Evolutionary conservation across 2,113 vertebrate species (phyloP).

Genomic region (Cheirogaleus medius): DNA sequence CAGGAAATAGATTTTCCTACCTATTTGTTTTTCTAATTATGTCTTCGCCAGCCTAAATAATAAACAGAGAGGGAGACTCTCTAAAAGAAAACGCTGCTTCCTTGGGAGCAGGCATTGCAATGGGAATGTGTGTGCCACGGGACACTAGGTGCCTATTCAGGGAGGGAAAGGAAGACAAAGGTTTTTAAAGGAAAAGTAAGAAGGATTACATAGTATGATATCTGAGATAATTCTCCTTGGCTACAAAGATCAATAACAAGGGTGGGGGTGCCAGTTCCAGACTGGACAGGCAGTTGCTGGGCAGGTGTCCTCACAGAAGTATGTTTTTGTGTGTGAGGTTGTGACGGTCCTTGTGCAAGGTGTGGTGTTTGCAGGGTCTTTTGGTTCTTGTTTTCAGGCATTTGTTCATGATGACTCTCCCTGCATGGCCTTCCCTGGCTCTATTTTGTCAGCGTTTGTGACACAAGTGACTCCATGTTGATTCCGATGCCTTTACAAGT

Average conservation of each 20-base stretch:
- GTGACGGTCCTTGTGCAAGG: not conserved
- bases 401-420: not conserved
- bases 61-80: not conserved
- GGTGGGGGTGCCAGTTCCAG: not conserved
- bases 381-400: not conserved
- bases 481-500: not conserved
- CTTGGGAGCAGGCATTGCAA: not conserved
- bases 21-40: not conserved
- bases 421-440: not conserved
- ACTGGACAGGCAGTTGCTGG: not conserved
- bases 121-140: not conserved
- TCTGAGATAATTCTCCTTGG: not conserved
- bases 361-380: not conserved
- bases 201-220: not conserved
- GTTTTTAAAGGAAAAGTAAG: not conserved
- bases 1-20: not conserved
- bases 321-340: not conserved
- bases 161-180: not conserved
- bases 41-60: not conserved
- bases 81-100: not conserved
- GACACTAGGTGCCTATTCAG: not conserved
- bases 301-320: not conserved
- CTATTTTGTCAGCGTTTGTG: not conserved
- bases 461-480: not conserved
- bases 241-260: not conserved